A percentile compares a stretch with the other conserved stretches of the same genome.
Evolutionary conservation across 2,113 vertebrate genomes (phyloP).

Genomic region (Labrus mixtus): DNA sequence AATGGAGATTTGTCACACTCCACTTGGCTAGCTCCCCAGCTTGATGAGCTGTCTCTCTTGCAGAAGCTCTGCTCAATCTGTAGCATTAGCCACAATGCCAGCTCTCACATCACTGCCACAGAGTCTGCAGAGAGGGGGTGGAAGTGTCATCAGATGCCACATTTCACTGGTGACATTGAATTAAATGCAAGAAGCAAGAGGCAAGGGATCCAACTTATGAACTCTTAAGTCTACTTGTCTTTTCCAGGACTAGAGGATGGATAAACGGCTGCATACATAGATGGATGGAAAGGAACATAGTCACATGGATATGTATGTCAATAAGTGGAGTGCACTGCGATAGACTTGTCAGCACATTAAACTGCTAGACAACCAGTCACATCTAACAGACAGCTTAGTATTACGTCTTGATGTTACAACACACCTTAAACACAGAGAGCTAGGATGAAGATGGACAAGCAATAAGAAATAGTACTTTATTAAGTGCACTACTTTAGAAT

Average conservation of each 20-base stretch:
- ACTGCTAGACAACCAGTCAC: neutral
- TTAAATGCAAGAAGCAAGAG: constrained; percentile 43
- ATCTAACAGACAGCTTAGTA: neutral
- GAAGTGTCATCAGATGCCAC: constrained; percentile 71
- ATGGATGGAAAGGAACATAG: neutral
- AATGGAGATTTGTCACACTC: constrained; percentile 93
- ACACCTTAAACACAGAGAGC: neutral
- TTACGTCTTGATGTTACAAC: neutral
- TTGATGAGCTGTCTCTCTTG: constrained; percentile 83
- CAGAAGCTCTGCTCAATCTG: constrained; percentile 73
- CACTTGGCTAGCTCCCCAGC: constrained; percentile 87
- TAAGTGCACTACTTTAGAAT: neutral
- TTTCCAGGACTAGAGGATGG: neutral
- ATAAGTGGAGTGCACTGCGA: neutral
- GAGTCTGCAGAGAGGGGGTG: constrained; percentile 65
- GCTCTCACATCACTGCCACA: constrained; percentile 61
- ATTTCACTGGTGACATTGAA: constrained; percentile 76
- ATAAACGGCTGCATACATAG: neutral
- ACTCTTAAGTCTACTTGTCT: constrained; percentile 20
- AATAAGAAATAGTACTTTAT: neutral
- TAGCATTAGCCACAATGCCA: constrained; percentile 66
- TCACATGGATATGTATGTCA: neutral
- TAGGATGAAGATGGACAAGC: neutral
- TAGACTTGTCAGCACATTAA: neutral
- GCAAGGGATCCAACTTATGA: constrained; percentile 21